A percentile compares a stretch with the other conserved stretches of the same genome.
phyloP scores from a whole-genome alignment of 2,113 vertebrate genomes.

The Alaudala cheleensis region DNA sequence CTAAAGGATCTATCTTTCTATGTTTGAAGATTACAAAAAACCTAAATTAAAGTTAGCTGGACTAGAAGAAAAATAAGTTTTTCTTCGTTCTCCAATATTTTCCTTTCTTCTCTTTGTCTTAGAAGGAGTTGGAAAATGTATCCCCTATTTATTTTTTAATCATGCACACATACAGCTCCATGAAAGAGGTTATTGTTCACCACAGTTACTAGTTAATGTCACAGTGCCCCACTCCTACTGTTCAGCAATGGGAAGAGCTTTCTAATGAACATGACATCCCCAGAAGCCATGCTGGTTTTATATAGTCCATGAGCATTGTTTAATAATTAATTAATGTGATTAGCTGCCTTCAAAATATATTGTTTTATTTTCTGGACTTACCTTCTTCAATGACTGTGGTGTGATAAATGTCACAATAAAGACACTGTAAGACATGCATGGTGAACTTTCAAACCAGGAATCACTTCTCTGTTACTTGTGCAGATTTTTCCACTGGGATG shows the following conservation, averaged over 20 bases:
- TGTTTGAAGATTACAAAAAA: neutral
- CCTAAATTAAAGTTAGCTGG: neutral
- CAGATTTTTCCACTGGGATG: neutral
- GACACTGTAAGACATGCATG: neutral
- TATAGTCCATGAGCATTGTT: slow-evolving; percentile 48
- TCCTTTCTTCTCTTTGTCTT: neutral
- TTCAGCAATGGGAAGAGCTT: slow-evolving; percentile 22
- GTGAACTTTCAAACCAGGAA: slow-evolving; percentile 31
- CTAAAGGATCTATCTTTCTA: neutral
- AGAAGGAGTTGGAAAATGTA: neutral
- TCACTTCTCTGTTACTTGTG: slow-evolving; percentile 53
- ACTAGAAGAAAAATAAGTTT: neutral
- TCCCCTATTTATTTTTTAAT: slow-evolving; percentile 33
- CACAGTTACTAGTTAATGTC: neutral
- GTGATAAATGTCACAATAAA: slow-evolving; percentile 68
- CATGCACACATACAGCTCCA: neutral
- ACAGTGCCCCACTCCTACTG: slow-evolving; percentile 45
- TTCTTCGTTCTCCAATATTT: neutral
- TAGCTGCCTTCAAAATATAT: slow-evolving; percentile 61
- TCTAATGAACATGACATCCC: slow-evolving; percentile 38
- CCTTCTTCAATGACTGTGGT: slow-evolving; percentile 22
- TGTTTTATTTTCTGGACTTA: slow-evolving; percentile 41
- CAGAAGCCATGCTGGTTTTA: slow-evolving; percentile 59
- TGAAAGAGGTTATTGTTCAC: neutral
- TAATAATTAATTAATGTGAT: slow-evolving; percentile 46